Evolutionary conservation across 2,113 vertebrate genomes (phyloP), one percentile per base, ranked within the genome.

Genomic region (Marmota flaviventris): DNA sequence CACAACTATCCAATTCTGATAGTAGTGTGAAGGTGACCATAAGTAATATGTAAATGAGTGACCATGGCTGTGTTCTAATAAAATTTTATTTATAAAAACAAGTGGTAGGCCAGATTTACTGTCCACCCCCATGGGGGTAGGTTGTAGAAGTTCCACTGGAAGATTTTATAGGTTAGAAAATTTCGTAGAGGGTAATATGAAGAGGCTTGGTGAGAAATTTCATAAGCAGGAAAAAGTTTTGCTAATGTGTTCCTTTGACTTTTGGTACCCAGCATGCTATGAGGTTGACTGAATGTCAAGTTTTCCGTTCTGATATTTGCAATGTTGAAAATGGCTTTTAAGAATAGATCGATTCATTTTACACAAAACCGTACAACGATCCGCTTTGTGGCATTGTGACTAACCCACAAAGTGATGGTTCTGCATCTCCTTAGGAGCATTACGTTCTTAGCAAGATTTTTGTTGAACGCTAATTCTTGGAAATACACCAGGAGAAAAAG

Each of bases 41-140:
- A 90, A 45, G 37, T 13, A 18, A 5, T 51, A n/a, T 16, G 4
- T 42, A 75, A 91, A 77, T n/a, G 8, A 63, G 67, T n/a, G 45
- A 67, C 8, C 58, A 45, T 58, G 56, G 2, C 27, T 79, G 13
- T 78, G 27, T 79, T 72, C 39, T 58, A 70, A 53, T 84, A 79
- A 93, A 94, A 81, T 42, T 85, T 89, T 42, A 83, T 96, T 96
- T 88, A 86, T 24, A 67, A 87, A 94, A 78, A n/a, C 5, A 76
- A 45, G 11, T 32, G 24, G 51, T 1, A 10, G 61, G 2, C 12
- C 83, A 70, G 37, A 82, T 61, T 77, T 86, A 8, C 39, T 94
- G 83, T 82, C 8, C 18, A 58, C 3, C 27, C 11, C 56, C 25
- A 25, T 67, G 2, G 82, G 42, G 39, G 9, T 45, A 77, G 10